Conservation (phyloP, 2,888 invertebrate species). For the Macrosoma leucophasiata region DNA sequence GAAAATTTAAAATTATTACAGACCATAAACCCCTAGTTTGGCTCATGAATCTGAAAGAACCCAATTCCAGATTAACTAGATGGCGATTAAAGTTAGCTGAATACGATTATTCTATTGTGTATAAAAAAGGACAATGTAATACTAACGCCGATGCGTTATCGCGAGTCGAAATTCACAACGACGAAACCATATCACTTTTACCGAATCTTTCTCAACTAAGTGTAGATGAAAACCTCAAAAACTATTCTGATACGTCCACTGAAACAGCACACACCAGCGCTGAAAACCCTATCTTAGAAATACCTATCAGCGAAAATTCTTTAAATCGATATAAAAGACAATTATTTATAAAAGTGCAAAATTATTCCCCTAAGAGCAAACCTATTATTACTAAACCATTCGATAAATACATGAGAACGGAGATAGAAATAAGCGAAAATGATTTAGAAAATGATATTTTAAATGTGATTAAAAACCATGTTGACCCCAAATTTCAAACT, state of each 20-base stretch:
- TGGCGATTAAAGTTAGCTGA: conserved; percentile 30
- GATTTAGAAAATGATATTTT: background rate
- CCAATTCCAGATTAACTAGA: conserved; percentile 30
- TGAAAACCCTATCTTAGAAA: background rate
- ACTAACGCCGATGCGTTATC: conserved; percentile 11
- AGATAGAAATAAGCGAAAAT: background rate
- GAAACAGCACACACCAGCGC: background rate
- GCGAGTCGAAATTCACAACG: conserved; percentile 8
- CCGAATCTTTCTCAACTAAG: background rate
- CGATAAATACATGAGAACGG: background rate
- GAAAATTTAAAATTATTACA: conserved; percentile 17
- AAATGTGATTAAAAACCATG: background rate
- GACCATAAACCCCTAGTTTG: conserved; percentile 37
- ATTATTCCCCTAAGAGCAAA: background rate
- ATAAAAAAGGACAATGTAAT: conserved; percentile 18
- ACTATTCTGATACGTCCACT: background rate
- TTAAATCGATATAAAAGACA: background rate
- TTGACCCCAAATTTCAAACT: conserved; percentile 2
- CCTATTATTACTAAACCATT: background rate
- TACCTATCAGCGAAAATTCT: background rate
- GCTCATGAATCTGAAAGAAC: conserved; percentile 33
- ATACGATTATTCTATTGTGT: conserved; percentile 13
- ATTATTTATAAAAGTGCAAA: background rate
- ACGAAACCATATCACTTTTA: conserved; percentile 1
- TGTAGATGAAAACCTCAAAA: background rate